phyloP scores from a whole-genome alignment of 2,888 invertebrate species.

The Cataglyphis cursor region DNA sequence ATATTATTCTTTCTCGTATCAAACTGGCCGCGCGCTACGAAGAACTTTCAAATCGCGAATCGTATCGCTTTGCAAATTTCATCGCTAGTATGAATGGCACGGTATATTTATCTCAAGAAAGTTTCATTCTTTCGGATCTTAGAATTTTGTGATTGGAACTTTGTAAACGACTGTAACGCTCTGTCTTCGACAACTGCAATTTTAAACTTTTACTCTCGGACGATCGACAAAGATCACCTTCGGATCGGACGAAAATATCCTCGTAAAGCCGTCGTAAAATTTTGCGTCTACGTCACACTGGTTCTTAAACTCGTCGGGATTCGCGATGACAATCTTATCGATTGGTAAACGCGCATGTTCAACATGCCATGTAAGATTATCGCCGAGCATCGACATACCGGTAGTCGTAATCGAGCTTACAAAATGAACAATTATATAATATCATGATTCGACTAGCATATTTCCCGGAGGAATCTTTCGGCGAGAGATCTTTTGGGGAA shows the following conservation, averaged over 20 bases:
- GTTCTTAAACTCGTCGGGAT: conserved; percentile 37
- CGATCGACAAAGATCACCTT: conserved; percentile 36
- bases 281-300: conserved; percentile 28
- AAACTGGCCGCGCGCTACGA: not conserved
- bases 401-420: conserved; percentile 57
- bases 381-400: conserved; percentile 27
- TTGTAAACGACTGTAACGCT: not conserved
- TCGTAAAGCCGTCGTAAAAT: conserved; percentile 44
- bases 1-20: conserved; percentile 9
- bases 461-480: conserved; percentile 50
- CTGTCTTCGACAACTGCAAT: conserved; percentile 45
- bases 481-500: conserved; percentile 32
- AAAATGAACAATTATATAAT: conserved; percentile 67
- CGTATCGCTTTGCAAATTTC: conserved; percentile 18
- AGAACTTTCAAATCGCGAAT: conserved; percentile 20
- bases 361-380: conserved; percentile 22
- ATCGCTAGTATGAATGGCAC: not conserved
- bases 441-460: conserved; percentile 62
- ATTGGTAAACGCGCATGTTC: conserved; percentile 9
- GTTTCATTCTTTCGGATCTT: conserved; percentile 34
- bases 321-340: conserved; percentile 40
- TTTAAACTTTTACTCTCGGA: conserved; percentile 31
- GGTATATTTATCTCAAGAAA: conserved; percentile 10
- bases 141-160: conserved; percentile 4
- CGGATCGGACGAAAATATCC: conserved; percentile 49